Percentiles rank a stretch among this genome's conserved stretches.
Evolutionary conservation across 2,888 invertebrate genomes (phyloP).

Genomic region (Syritta pipiens): DNA sequence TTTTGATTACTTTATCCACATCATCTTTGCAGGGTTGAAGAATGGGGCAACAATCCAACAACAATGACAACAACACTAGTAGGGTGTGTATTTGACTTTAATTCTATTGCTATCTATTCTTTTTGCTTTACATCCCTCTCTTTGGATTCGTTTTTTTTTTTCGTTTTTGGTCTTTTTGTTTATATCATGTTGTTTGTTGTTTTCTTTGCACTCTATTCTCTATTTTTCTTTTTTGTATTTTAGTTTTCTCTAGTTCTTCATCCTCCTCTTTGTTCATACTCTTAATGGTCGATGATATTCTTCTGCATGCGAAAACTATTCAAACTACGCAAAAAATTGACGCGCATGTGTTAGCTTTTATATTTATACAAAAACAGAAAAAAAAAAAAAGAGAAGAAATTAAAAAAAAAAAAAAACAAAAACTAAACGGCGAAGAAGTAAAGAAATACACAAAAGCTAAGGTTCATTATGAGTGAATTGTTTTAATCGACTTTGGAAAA

Average conservation of each 20-base stretch:
- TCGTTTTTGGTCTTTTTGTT: conserved; percentile 1
- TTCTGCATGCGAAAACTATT: conserved; percentile 31
- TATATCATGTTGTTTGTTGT: conserved; percentile 25
- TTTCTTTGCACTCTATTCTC: conserved; percentile 20
- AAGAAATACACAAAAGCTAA: too few species aligned
- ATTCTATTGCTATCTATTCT: conserved; percentile 14
- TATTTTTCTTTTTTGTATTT: conserved; percentile 14
- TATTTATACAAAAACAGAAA: conserved; percentile 22
- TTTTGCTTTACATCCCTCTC: neutral
- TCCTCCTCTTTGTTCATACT: neutral
- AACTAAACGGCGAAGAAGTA: too few species aligned
- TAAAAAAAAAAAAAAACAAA: neutral
- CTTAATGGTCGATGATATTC: neutral
- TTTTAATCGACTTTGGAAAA: too few species aligned
- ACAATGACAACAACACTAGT: neutral
- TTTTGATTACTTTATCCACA: conserved; percentile 14
- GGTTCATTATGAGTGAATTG: too few species aligned
- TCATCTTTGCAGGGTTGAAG: conserved; percentile 15
- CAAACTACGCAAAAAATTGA: conserved; percentile 47
- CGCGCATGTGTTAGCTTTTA: conserved; percentile 56
- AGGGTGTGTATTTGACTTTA: conserved; percentile 10
- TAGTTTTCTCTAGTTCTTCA: conserved; percentile 18
- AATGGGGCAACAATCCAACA: neutral
- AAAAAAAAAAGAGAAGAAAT: neutral
- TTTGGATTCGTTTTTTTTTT: neutral